Conservation (phyloP, 1,140 invertebrate genomes). For the Panagrolaimus sp. region DNA sequence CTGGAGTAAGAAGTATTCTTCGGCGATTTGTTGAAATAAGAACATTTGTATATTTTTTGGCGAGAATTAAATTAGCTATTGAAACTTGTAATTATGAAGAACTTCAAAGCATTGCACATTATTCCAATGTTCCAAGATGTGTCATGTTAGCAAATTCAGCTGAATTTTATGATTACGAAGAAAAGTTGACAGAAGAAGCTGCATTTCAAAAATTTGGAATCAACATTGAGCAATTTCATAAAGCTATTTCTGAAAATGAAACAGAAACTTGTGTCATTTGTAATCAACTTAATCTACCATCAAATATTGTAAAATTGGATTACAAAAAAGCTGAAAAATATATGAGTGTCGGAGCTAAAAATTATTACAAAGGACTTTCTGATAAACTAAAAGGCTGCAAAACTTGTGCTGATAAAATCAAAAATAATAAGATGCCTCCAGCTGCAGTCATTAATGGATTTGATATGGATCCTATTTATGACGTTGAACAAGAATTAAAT, state of each 20-base stretch:
- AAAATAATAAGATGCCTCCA: neutral
- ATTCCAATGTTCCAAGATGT: neutral
- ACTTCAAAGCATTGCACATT: neutral
- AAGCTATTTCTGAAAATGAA: neutral
- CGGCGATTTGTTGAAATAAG: neutral
- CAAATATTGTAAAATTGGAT: neutral
- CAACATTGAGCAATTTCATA: neutral
- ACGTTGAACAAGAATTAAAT: neutral
- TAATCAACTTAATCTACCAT: neutral
- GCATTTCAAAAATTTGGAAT: neutral
- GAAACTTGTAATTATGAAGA: neutral
- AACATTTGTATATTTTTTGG: neutral
- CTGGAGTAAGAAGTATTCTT: neutral
- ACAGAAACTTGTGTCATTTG: neutral
- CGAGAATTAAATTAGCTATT: neutral
- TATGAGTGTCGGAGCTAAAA: neutral
- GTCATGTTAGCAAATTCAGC: neutral
- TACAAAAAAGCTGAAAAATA: no score
- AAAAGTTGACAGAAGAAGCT: neutral
- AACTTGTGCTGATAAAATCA: neutral
- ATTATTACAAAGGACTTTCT: neutral
- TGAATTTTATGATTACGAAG: neutral
- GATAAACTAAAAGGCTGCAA: neutral
- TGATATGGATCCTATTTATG: neutral
- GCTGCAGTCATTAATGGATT: neutral